Percentiles rank a stretch among this genome's conserved stretches.
phyloP scores from a whole-genome alignment of 2,113 vertebrate species.

The Thalassoma bifasciatum region DNA sequence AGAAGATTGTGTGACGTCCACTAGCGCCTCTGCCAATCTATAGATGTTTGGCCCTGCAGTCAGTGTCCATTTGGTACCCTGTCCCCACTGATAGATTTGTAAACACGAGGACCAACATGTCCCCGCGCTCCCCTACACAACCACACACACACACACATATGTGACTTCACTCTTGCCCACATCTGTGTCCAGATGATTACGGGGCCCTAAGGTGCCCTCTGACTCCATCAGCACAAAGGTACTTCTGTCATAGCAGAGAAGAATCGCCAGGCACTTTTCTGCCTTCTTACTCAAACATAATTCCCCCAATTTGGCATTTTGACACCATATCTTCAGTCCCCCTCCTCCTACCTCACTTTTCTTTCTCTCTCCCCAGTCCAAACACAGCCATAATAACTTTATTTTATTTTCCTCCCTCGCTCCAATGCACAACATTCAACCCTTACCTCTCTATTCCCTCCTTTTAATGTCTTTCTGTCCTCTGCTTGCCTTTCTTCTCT shows the following conservation, averaged over 20 bases:
- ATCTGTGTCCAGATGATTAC: constrained; percentile 69
- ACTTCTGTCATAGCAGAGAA: constrained; percentile 71
- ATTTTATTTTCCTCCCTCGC: constrained; percentile 76
- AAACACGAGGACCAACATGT: constrained; percentile 77
- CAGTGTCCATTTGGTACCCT: constrained; percentile 80
- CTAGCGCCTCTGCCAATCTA: constrained; percentile 60
- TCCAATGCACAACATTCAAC: constrained; percentile 81
- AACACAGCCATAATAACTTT: constrained; percentile 75
- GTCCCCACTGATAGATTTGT: constrained; percentile 79
- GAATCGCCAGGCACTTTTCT: constrained; percentile 75
- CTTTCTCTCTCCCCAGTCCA: constrained; percentile 46
- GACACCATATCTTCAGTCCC: constrained; percentile 72
- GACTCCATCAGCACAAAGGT: constrained; percentile 85
- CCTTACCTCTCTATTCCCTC: constrained; percentile 81
- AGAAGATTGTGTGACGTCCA: constrained; percentile 44
- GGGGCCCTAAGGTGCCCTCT: constrained; percentile 69
- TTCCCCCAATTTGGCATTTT: constrained; percentile 78
- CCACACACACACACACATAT: constrained; percentile 36
- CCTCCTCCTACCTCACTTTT: constrained; percentile 50
- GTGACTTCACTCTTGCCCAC: constrained; percentile 43
- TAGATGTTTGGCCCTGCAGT: constrained; percentile 72
- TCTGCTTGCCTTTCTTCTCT: constrained; percentile 85
- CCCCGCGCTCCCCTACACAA: constrained; percentile 41
- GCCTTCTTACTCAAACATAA: constrained; percentile 79
- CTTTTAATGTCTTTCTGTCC: constrained; percentile 79